Evolutionary conservation across 2,797 vertebrate genomes (phyloP).

Genomic region (Pyrocephalus nanus): DNA sequence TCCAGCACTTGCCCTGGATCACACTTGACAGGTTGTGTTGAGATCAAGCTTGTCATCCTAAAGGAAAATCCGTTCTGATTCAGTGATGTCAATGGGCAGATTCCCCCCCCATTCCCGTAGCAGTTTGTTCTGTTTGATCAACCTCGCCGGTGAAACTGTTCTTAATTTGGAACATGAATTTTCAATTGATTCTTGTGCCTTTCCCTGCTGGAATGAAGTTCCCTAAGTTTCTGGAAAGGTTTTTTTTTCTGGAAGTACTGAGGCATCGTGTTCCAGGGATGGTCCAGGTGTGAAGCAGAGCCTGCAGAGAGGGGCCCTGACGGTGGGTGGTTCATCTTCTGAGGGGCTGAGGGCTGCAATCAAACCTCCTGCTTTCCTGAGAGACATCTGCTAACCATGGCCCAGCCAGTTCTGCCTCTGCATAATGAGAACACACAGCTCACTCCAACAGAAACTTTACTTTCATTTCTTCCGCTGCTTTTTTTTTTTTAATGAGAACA

Average conservation of each 20-base stretch:
- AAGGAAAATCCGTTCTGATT: background rate
- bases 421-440: background rate
- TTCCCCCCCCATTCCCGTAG: rapidly evolving
- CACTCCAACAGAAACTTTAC: background rate
- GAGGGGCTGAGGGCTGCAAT: background rate
- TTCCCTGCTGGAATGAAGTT: background rate
- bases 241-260: background rate
- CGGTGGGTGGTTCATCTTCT: background rate
- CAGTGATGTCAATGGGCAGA: background rate
- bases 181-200: rapidly evolving
- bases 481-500: background rate
- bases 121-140: background rate
- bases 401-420: background rate
- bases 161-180: background rate
- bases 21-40: background rate
- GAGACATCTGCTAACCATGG: rapidly evolving
- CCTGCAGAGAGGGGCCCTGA: background rate
- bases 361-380: background rate
- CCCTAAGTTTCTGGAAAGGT: background rate
- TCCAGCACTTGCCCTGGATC: background rate
- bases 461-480: too few species aligned
- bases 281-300: background rate
- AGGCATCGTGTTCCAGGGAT: rapidly evolving
- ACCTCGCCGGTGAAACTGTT: background rate
- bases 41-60: background rate